These are phyloP conservation scores for Nezara viridula DNA, from an alignment of 2,888 invertebrate genomes.

Conservation along the genomic window DNA sequence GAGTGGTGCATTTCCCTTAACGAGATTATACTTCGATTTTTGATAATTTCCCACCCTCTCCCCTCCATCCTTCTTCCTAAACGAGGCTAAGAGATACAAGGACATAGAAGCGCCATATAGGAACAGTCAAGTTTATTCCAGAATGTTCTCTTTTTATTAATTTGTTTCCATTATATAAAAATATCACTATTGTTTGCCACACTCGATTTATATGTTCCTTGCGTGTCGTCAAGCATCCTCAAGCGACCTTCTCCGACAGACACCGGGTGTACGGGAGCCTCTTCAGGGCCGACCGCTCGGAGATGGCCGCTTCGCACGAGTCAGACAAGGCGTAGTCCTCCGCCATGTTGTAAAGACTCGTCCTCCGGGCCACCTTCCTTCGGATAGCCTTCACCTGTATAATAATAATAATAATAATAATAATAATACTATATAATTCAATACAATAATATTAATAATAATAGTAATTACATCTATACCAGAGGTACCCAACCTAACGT, in stretches of 20 bases:
- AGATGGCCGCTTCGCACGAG: background rate
- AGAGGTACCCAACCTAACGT: no score
- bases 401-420: background rate
- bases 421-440: no score
- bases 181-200: slow-evolving; percentile 2
- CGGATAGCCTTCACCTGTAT: slow-evolving; percentile 35
- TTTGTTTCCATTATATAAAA: slow-evolving; percentile 12
- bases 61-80: no score
- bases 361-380: background rate
- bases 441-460: no score
- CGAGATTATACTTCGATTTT: no score
- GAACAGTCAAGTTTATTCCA: slow-evolving; percentile 15
- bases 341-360: slow-evolving; percentile 10
- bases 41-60: no score
- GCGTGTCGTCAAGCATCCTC: background rate
- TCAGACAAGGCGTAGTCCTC: slow-evolving; percentile 43
- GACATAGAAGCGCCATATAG: background rate
- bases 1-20: no score
- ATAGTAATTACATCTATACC: no score
- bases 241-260: background rate
- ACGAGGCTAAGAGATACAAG: background rate
- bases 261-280: slow-evolving; percentile 5
- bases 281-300: background rate
- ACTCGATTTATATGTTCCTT: background rate
- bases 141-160: slow-evolving; percentile 8